Percentiles rank a stretch among this genome's conserved stretches.
Conservation (phyloP, 2,888 invertebrate genomes). For the Rotaria sp. region DNA sequence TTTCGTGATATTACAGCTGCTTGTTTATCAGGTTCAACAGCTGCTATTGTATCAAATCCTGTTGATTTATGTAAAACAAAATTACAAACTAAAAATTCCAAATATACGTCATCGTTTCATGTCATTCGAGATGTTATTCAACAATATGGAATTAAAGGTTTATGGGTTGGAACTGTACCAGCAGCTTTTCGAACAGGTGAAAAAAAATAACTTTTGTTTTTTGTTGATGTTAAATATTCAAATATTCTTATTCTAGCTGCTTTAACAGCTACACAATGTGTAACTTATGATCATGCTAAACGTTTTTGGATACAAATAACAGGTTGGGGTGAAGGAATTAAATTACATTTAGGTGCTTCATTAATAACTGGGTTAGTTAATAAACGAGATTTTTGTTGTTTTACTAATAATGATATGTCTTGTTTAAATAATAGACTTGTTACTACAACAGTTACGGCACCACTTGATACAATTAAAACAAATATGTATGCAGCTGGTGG, state of each 20-base stretch:
- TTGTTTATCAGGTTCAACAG: background rate
- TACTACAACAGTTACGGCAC: background rate
- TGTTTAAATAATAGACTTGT: background rate
- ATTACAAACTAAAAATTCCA: background rate
- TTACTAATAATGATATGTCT: background rate
- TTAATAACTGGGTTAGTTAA: background rate
- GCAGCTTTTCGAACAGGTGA: background rate
- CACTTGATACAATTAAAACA: slow-evolving; percentile 2
- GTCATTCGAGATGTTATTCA: background rate
- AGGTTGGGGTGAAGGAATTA: background rate
- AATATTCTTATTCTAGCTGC: background rate
- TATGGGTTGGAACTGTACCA: slow-evolving; percentile 20
- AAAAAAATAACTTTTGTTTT: background rate
- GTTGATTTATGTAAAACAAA: slow-evolving; percentile 22
- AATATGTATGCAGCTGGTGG: slow-evolving; percentile 16
- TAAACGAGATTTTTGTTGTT: background rate
- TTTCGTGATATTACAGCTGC: background rate
- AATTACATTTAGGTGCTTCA: slow-evolving; percentile 18
- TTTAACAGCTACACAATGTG: slow-evolving; percentile 5
- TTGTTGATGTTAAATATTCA: background rate
- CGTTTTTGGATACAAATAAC: background rate
- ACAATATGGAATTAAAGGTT: background rate
- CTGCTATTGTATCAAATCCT: background rate
- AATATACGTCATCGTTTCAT: background rate
- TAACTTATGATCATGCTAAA: slow-evolving; percentile 27